phyloP scores from a whole-genome alignment of 2,113 vertebrate genomes.

The Tetrao urogallus region DNA sequence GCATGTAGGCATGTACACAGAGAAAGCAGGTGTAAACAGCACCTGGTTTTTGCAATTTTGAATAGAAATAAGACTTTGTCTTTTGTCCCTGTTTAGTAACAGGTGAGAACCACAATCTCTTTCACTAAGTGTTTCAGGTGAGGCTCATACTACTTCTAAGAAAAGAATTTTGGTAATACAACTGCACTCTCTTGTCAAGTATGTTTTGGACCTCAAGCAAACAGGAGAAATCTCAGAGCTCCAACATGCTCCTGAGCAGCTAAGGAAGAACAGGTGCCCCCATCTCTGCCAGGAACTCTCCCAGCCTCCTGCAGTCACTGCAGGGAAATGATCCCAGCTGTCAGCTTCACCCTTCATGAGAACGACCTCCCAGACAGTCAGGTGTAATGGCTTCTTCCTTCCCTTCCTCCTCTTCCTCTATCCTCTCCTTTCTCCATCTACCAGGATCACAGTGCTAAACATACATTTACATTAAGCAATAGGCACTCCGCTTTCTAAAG shows the following conservation, averaged over 20 bases:
- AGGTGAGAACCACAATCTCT: neutral
- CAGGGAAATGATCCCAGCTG: neutral
- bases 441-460: neutral
- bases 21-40: neutral
- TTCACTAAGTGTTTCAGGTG: neutral
- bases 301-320: neutral
- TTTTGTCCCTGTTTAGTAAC: neutral
- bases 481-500: conserved; percentile 17
- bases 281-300: neutral
- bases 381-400: neutral
- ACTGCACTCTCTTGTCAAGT: neutral
- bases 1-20: accelerated
- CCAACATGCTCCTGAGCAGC: neutral
- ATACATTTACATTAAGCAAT: neutral
- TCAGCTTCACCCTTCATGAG: neutral
- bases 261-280: neutral
- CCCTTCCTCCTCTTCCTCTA: neutral
- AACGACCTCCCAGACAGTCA: neutral
- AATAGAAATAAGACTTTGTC: neutral
- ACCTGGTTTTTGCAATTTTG: neutral
- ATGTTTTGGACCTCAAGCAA: neutral
- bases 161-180: neutral
- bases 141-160: neutral
- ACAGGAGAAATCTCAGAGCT: neutral
- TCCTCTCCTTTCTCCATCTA: neutral